Base-by-base conservation (phyloP, 35 echinoderm and acorn worm species). In the Holothuria glaberrima region DNA sequence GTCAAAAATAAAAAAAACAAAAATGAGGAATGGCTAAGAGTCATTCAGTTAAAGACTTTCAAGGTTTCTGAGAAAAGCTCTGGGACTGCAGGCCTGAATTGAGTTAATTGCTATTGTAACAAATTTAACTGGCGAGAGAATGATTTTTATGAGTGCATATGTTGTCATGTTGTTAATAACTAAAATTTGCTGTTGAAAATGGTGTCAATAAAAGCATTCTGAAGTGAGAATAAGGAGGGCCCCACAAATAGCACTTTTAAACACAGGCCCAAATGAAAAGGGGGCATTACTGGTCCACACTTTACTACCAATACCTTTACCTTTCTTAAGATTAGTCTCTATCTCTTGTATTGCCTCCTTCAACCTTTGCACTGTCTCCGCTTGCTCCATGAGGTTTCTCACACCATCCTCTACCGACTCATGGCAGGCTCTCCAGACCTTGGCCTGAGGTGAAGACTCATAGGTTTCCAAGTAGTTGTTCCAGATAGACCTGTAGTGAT, bases 401-500 rank as follows among this genome's bases (percentile, higher is more conserved):
- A 84, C 46, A 0, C 52, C 80, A 16, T 5, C 6, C 28, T 59
- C 59, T 14, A 57, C 80, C 80, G 61, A 24, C 7, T 61, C 46
- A 32, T 84, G 80, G 14, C 80, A 62, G 29, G 52, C 48, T 21
- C 58, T 84, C 59, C 52, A 84, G 25, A 28, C 57, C 80, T 84
- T 27, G 7, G 80, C 80, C 14, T 5, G 27, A 61, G 52, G 54
- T 12, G 54, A 61, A 18, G 80, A 30, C 57, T 84, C 80, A 20
- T 84, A 84, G 21, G 33, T 59, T 16, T 61, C 59, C 80, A 58
- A 57, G 80, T 84, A 84, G 57, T 64, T 84, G 14, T 22, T 32
- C 80, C 80, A 84, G 16, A 84, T 84, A 21, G 80, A 59, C 52
- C 58, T 5, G 30, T 84, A 84, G 17, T 84, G 52, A 10, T 58